These are phyloP conservation scores for Montipora efflorescens DNA, from an alignment of 64 coral and sea anemone genomes.

Conservation along the genomic window DNA sequence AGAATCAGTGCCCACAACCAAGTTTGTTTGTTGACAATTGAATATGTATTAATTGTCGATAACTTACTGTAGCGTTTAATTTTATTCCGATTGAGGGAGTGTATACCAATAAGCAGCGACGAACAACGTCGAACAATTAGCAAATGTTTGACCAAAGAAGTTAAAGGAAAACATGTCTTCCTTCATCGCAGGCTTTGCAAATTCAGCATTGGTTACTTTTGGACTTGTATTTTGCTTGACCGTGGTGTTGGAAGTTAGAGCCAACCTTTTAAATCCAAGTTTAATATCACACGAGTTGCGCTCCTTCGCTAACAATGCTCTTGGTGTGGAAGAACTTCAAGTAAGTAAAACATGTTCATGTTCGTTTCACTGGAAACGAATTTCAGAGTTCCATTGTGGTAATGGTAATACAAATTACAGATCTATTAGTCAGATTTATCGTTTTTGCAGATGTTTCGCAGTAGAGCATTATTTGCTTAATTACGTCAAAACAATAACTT, in stretches of 20 bases:
- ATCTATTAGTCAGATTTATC: no score
- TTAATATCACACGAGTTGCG: background rate
- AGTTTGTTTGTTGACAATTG: background rate
- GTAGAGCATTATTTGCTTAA: no score
- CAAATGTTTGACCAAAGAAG: background rate
- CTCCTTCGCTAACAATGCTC: background rate
- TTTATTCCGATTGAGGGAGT: background rate
- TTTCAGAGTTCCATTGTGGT: no score
- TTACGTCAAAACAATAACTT: no score
- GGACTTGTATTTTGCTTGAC: background rate
- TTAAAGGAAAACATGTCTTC: background rate
- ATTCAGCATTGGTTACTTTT: background rate
- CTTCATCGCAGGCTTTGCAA: background rate
- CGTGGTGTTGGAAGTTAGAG: no score
- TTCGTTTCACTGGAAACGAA: no score
- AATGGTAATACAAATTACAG: no score
- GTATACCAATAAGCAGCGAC: background rate
- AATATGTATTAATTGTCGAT: background rate
- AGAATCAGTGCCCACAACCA: no score
- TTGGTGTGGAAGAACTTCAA: constrained; percentile 28
- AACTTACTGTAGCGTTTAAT: background rate
- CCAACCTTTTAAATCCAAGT: background rate
- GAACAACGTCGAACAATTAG: background rate
- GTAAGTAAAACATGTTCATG: background rate
- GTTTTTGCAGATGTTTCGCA: no score